Percentiles rank a stretch among this genome's conserved stretches.
Evolutionary conservation across 1,140 invertebrate species (phyloP).

Genomic region (Papilio aristodemus): DNA sequence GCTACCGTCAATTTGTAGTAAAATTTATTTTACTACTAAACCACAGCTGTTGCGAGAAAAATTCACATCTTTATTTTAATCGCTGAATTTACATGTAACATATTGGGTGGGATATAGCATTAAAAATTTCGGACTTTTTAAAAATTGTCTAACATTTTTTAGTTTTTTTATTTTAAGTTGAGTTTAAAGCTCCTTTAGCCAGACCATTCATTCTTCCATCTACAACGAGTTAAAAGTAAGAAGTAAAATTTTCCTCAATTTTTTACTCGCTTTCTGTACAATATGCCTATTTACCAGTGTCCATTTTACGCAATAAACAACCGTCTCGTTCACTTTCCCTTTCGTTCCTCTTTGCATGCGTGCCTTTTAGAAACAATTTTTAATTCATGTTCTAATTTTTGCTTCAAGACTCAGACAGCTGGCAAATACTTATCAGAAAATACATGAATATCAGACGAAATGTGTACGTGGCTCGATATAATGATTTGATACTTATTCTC

Average conservation of each 20-base stretch:
- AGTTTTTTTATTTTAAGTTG: not conserved
- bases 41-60: not conserved
- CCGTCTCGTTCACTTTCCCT: too few relatives aligned
- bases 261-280: not conserved
- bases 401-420: not conserved
- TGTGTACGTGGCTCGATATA: not conserved
- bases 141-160: not conserved
- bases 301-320: not conserved
- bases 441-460: not conserved
- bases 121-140: not conserved
- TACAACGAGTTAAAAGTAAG: not conserved
- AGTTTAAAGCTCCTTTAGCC: conserved; percentile 4
- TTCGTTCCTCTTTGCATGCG: too few relatives aligned
- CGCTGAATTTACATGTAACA: not conserved
- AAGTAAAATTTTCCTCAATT: conserved; percentile 10
- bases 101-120: not conserved
- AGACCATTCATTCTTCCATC: not conserved
- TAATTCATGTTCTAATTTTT: not conserved
- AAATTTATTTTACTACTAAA: conserved; percentile 3
- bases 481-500: conserved; percentile 10
- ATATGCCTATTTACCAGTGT: not conserved
- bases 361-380: too few relatives aligned
- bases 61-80: not conserved
- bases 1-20: not conserved
- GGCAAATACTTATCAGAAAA: not conserved